Evolutionary conservation across 2,797 vertebrate genomes (phyloP), one percentile per base, ranked within the genome.

Genomic region (Myotis vivesi): DNA sequence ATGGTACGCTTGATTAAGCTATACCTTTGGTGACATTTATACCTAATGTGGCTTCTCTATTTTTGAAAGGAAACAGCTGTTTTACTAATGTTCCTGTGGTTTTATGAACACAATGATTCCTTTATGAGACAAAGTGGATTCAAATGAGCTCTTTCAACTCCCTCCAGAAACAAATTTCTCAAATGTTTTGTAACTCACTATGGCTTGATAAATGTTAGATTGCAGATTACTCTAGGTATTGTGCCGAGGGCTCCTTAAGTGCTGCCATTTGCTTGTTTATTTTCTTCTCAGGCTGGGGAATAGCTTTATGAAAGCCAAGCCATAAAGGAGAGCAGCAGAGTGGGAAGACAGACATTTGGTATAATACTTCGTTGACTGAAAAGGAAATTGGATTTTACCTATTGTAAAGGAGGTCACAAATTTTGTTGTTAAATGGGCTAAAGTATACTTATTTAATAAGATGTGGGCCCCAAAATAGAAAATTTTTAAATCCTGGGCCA

Each of bases 51-150:
- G 46, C 69, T 92, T 38, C 73, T 93, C 25, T 90, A 28, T 92
- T 97, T 97, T 93, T 95, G 94, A 93, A 96, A 95, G 75, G 46
- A 95, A 97, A 94, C 96, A 97, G 93, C 95, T 97, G 95, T 72
- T 96, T 96, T 95, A 62, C 57, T 94, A 96, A 96, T 92, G 87
- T 96, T 96, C 94, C 95, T 87, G 57, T 86, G 94, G 96, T 95
- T 97, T 97, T 97, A 95, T 96, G 92, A 97, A 95, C 90, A 91
- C 22, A 84, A 44, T 90, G 85, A 85, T 96, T 96, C 85, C 79
- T 95, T 97, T 96, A 97, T 91, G 96, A 97, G 96, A 95, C 96
- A 96, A 95, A 95, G 90, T 87, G 76, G 97, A 96, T 97, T 96
- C 94, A 95, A 96, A 97, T 88, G 95, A 92, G 92, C 66, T 95